Conservation (phyloP, 2,113 vertebrate species). For the Trachemys scripta region DNA sequence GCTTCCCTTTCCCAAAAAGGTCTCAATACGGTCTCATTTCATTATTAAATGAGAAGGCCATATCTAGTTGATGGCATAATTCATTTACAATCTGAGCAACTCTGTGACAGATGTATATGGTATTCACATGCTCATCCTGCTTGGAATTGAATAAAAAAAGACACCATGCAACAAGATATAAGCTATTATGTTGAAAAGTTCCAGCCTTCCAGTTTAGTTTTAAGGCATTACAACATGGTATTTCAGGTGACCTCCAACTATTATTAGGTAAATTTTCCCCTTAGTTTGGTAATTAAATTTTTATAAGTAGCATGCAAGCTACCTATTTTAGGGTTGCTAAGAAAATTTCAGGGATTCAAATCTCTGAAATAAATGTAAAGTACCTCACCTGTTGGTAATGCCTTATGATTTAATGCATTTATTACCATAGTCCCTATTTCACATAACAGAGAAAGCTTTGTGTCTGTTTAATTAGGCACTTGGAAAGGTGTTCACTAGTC, state of each 20-base stretch:
- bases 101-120: background rate
- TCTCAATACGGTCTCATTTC: background rate
- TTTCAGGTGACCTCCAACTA: conserved; percentile 1
- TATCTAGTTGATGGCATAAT: background rate
- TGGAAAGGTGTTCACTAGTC: background rate
- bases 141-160: background rate
- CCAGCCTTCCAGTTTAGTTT: background rate
- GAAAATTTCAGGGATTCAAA: background rate
- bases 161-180: background rate
- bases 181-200: background rate
- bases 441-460: background rate
- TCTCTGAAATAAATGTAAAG: background rate
- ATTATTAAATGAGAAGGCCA: conserved; percentile 24
- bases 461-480: background rate
- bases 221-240: background rate
- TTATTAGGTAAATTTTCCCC: background rate
- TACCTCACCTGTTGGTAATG: background rate
- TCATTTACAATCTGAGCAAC: background rate
- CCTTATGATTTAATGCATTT: background rate
- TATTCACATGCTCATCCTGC: background rate
- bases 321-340: fast-evolving
- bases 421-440: background rate
- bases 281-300: background rate
- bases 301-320: background rate
- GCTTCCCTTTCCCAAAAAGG: background rate